Base-by-base conservation (phyloP, 2,113 vertebrate species). In the Eurypyga helias region DNA sequence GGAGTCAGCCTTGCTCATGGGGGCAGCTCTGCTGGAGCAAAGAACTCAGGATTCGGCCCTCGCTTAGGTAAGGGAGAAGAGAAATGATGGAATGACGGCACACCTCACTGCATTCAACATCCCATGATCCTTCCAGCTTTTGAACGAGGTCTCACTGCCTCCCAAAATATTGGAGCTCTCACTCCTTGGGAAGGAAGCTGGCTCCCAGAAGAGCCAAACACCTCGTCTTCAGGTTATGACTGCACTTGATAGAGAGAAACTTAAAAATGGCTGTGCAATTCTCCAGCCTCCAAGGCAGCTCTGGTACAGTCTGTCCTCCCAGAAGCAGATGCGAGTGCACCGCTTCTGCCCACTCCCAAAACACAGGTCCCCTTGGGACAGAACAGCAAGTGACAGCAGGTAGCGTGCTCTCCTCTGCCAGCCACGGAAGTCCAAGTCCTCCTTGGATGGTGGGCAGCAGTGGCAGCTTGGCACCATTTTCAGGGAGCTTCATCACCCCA, bases 241-340 rank as follows among this genome's bases (percentile, higher is more conserved):
- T n/a, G 25, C 36, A 66, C 13, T 26, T 26, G 28, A 28, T 15
- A 48, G 5, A 49, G 17, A 83, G 38, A 83, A 92, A 80, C 52
- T 52, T 49, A 31, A 51, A 83, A 96, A 57, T 0, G 5, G 26
- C 25, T 51, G 51, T 36, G 46, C 29, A 71, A 49, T 73, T 66
- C 87, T 90, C 71, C 23, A 85, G 58, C 28, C 54, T 79, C 70
- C 3, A 3, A 6, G 7, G 33, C 11, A 81, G 58, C 67, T 65
- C 49, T 45, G 38, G 15, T 64, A 24, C 78, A 71, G 20, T n/a
- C 60, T 60, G 46, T 62, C 23, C 36, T 81, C 34, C 10, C 64
- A 82, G 57, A 36, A 83, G 61, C 61, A 87, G 49, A 43, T 15
- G 6, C 3, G 9, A 84, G 38, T 0, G 0, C 8, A 7, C 34